phyloP scores from a whole-genome alignment of 2,113 vertebrate genomes.

The Lepus americanus region DNA sequence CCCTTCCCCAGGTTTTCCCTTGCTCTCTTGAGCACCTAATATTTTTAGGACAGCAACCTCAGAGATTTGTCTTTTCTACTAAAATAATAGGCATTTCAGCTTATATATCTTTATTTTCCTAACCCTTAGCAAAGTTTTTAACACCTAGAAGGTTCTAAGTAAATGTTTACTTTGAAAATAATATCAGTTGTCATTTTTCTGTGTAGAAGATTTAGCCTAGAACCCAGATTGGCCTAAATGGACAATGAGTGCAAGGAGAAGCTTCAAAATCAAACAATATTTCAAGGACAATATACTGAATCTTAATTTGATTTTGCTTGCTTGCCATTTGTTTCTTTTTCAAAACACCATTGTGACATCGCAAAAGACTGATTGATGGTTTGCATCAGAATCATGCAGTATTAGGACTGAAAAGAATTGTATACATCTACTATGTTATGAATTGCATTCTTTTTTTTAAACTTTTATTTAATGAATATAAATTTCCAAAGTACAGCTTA shows the following conservation, averaged over 20 bases:
- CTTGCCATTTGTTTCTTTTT: background rate
- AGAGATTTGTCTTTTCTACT: conserved; percentile 25
- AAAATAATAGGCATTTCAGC: background rate
- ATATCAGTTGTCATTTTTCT: background rate
- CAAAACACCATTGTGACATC: background rate
- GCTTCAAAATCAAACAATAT: background rate
- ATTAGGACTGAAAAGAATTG: background rate
- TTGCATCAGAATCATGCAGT: background rate
- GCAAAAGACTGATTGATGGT: background rate
- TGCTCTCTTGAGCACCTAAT: background rate
- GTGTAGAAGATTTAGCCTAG: background rate
- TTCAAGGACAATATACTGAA: conserved; percentile 10
- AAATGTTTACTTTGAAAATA: background rate
- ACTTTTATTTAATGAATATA: no score
- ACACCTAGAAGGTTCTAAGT: background rate
- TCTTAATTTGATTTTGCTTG: background rate
- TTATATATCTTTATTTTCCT: background rate
- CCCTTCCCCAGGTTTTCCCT: background rate
- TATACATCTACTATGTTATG: background rate
- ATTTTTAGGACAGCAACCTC: background rate
- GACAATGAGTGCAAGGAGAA: background rate
- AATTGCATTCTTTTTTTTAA: background rate
- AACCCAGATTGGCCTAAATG: background rate
- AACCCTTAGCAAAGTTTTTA: background rate
- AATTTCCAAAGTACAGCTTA: no score